phyloP scores from a whole-genome alignment of 1,140 invertebrate genomes.

The Marisa cornuarietis region DNA sequence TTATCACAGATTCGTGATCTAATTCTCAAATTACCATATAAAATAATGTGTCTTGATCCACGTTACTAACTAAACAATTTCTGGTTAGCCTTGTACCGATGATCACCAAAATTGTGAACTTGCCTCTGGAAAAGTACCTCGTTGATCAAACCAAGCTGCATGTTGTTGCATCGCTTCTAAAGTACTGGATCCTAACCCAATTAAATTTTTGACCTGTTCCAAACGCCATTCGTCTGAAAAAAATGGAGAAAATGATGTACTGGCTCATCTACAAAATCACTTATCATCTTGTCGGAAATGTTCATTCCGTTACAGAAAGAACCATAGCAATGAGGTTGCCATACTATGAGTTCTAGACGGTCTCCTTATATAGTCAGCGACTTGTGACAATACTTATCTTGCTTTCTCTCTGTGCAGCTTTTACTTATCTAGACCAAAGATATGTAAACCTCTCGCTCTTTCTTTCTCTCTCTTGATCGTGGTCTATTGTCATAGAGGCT shows the following conservation, averaged over 20 bases:
- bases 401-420: not conserved
- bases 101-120: no score
- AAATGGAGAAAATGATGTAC: not conserved
- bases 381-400: not conserved
- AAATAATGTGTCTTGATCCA: no score
- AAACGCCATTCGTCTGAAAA: not conserved
- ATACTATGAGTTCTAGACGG: no score
- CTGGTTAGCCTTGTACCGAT: no score
- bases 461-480: constrained; percentile 5
- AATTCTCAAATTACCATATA: no score
- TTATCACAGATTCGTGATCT: no score
- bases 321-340: not conserved
- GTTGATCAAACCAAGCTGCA: no score
- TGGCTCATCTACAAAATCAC: not conserved
- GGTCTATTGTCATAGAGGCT: not conserved
- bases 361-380: not conserved
- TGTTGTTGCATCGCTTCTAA: no score
- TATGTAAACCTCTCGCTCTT: not conserved
- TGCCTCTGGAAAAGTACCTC: no score
- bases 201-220: no score
- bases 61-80: no score
- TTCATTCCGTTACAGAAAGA: not conserved
- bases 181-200: no score
- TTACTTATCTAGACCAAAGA: not conserved
- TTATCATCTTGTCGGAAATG: not conserved